Evolutionary conservation across 2,888 invertebrate genomes (phyloP).

Genomic region (Lasioglossum morio): DNA sequence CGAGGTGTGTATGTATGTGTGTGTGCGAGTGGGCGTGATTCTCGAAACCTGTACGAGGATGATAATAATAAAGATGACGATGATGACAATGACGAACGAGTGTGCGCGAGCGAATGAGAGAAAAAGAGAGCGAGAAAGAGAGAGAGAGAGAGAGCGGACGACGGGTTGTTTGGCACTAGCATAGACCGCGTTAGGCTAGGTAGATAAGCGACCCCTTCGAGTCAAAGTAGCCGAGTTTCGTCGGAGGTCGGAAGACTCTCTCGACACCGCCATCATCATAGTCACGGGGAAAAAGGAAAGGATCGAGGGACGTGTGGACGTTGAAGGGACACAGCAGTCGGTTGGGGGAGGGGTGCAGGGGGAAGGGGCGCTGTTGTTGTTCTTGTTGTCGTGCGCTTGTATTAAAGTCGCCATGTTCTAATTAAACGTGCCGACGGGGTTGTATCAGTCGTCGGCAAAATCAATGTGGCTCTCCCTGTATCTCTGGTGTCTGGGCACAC

Average conservation of each 20-base stretch:
- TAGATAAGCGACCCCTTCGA: constrained; percentile 78
- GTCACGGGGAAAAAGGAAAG: constrained; percentile 3
- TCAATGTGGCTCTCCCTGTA: constrained; percentile 74
- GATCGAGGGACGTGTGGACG: constrained; percentile 22
- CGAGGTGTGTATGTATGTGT: constrained; percentile 3
- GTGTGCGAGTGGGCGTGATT: constrained; percentile 26
- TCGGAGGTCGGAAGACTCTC: constrained; percentile 33
- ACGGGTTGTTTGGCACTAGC: constrained; percentile 72
- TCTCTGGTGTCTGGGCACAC: constrained; percentile 46
- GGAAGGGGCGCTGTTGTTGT: constrained; percentile 80
- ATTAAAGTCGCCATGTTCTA: constrained; percentile 84
- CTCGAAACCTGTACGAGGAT: constrained; percentile 31
- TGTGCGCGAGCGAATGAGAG: background rate
- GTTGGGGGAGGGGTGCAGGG: constrained; percentile 27
- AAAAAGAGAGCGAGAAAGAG: background rate
- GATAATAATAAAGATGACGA: constrained; percentile 65
- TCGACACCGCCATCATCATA: constrained; percentile 15
- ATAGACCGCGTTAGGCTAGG: constrained; percentile 76
- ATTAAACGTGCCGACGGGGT: constrained; percentile 84
- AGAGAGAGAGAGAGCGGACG: constrained; percentile 41
- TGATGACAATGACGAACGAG: constrained; percentile 69
- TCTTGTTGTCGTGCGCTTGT: constrained; percentile 84
- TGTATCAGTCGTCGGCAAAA: constrained; percentile 84
- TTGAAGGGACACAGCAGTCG: constrained; percentile 25
- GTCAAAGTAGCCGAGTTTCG: constrained; percentile 30